These are phyloP conservation scores for Platycnemis pennipes DNA, from an alignment of 2,888 invertebrate species.

Conservation along the genomic window DNA sequence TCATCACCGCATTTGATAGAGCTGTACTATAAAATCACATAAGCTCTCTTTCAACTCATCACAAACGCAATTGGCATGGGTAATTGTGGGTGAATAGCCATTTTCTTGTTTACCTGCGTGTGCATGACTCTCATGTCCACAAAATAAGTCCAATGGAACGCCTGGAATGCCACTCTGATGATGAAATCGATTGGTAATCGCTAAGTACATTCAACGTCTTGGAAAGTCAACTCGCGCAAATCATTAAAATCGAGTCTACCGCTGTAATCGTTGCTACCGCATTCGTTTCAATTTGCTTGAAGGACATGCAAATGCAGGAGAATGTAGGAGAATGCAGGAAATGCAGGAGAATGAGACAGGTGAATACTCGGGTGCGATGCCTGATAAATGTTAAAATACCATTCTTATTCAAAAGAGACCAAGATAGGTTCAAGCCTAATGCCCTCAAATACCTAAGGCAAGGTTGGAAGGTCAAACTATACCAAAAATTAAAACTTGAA, in stretches of 20 bases:
- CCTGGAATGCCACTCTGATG: background rate
- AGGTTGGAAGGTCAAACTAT: no score
- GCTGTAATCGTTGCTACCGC: background rate
- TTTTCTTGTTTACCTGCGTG: background rate
- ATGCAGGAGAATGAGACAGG: background rate
- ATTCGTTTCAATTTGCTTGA: background rate
- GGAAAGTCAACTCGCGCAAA: background rate
- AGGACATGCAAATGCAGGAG: no score
- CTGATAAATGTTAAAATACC: background rate
- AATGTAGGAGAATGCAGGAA: no score
- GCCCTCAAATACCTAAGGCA: no score
- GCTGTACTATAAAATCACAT: background rate
- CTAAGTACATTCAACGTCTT: background rate
- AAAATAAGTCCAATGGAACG: background rate
- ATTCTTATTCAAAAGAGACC: no score
- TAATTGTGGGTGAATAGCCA: background rate
- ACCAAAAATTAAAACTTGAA: no score
- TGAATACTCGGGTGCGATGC: background rate
- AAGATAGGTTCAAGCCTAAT: no score
- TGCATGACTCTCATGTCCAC: background rate
- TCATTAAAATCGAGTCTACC: background rate
- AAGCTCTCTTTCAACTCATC: background rate
- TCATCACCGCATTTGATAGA: background rate
- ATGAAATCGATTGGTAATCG: background rate
- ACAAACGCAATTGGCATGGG: background rate